These are phyloP conservation scores for Gallinago solitaria DNA, from an alignment of 2,797 vertebrate species.

Conservation along the genomic window DNA sequence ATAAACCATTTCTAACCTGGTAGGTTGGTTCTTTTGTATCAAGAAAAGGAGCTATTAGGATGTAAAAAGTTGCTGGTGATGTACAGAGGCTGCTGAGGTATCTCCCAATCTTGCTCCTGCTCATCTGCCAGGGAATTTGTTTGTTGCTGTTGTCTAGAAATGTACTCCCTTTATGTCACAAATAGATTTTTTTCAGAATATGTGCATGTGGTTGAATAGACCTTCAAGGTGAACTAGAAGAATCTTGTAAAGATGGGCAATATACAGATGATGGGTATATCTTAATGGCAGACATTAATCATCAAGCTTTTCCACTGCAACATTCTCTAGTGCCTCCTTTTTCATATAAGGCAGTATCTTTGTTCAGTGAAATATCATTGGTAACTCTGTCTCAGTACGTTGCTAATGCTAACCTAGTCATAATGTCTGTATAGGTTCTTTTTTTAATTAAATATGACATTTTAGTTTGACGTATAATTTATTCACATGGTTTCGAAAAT, in stretches of 20 bases:
- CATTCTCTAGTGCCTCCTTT: neutral
- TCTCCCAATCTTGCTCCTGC: neutral
- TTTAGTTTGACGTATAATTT: neutral
- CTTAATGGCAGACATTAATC: neutral
- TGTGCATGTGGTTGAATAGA: neutral
- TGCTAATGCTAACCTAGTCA: neutral
- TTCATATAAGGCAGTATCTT: neutral
- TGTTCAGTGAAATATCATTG: neutral
- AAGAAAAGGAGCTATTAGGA: neutral
- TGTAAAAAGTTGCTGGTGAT: neutral
- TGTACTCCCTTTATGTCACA: neutral
- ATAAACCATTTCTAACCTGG: neutral
- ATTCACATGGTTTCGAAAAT: neutral
- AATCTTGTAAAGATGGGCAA: neutral
- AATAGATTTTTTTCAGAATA: neutral
- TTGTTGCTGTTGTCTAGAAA: neutral
- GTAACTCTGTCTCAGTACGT: neutral
- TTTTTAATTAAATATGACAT: neutral
- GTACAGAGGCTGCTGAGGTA: neutral
- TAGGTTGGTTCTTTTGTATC: neutral
- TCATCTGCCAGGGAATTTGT: neutral
- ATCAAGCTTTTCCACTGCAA: neutral
- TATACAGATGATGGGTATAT: neutral
- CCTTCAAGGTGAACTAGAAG: neutral
- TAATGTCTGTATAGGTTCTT: neutral